Conservation (phyloP, 2,113 vertebrate genomes). For the Lycocorax pyrrhopterus region DNA sequence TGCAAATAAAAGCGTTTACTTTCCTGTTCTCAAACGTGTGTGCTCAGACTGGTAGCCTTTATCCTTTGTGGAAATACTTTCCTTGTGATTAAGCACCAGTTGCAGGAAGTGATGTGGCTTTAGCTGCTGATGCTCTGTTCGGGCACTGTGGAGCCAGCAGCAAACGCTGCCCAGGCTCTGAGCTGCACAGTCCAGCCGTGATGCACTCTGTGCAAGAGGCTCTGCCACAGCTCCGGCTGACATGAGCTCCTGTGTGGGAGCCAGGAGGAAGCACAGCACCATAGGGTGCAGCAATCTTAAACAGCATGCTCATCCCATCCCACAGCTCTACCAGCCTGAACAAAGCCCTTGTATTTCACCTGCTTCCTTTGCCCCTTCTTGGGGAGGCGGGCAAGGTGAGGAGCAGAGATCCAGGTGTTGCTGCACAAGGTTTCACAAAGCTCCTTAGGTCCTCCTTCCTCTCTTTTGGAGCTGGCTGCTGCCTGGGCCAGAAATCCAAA, state of each 20-base stretch:
- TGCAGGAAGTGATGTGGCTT: background rate
- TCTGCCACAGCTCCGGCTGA: background rate
- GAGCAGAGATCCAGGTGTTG: background rate
- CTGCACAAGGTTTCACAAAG: background rate
- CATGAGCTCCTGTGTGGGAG: background rate
- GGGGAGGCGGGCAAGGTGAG: background rate
- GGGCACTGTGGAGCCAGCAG: background rate
- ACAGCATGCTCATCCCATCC: background rate
- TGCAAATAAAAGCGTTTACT: background rate
- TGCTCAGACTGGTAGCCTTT: background rate
- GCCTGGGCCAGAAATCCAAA: background rate
- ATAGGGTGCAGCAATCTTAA: accelerated
- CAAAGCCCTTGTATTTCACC: background rate
- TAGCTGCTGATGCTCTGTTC: background rate
- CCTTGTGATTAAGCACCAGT: background rate
- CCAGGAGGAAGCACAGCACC: background rate
- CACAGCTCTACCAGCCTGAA: background rate
- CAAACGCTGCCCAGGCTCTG: background rate
- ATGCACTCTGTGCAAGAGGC: background rate
- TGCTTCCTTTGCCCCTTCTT: background rate
- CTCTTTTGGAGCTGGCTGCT: background rate
- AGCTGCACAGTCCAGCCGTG: accelerated
- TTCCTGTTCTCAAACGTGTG: background rate
- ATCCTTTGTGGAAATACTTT: background rate
- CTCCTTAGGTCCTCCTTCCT: background rate